These are phyloP conservation scores for Omphaloscelis lunosa DNA, from an alignment of 2,888 invertebrate species.

Conservation along the genomic window DNA sequence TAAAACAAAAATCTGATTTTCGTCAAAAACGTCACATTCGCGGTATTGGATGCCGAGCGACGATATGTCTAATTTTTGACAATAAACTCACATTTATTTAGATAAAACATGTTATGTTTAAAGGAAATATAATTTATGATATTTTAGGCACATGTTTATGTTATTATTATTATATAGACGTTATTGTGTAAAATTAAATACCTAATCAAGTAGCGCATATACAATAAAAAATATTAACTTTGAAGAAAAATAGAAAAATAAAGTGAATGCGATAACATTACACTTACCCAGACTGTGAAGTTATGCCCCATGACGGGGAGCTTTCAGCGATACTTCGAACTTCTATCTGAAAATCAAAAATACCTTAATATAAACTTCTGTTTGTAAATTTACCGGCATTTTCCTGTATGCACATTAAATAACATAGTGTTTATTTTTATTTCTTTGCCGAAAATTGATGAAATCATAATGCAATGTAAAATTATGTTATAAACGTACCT, in stretches of 20 bases:
- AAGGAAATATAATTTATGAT: not conserved
- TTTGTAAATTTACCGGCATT: slow-evolving; percentile 1
- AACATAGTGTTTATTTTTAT: not conserved
- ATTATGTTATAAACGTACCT: slow-evolving; percentile 58
- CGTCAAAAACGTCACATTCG: no score
- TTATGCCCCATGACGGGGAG: slow-evolving; percentile 86
- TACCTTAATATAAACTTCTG: not conserved
- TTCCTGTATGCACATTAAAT: slow-evolving; percentile 7
- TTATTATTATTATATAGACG: not conserved
- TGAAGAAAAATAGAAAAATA: slow-evolving; percentile 1
- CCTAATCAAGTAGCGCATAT: not conserved
- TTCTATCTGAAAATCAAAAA: slow-evolving; percentile 72
- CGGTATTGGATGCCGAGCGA: no score
- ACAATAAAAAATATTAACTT: not conserved
- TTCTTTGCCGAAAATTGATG: not conserved
- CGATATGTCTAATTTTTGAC: slow-evolving; percentile 25
- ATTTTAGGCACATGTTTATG: not conserved
- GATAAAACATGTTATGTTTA: not conserved
- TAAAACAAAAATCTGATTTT: no score
- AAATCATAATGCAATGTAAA: not conserved
- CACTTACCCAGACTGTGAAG: slow-evolving; percentile 81
- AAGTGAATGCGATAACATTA: slow-evolving; percentile 23
- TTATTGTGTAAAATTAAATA: not conserved
- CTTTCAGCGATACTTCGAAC: slow-evolving; percentile 65
- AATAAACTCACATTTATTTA: slow-evolving; percentile 1